phyloP scores from a whole-genome alignment of 2,888 invertebrate species.

The Podotricha telesiphe region DNA sequence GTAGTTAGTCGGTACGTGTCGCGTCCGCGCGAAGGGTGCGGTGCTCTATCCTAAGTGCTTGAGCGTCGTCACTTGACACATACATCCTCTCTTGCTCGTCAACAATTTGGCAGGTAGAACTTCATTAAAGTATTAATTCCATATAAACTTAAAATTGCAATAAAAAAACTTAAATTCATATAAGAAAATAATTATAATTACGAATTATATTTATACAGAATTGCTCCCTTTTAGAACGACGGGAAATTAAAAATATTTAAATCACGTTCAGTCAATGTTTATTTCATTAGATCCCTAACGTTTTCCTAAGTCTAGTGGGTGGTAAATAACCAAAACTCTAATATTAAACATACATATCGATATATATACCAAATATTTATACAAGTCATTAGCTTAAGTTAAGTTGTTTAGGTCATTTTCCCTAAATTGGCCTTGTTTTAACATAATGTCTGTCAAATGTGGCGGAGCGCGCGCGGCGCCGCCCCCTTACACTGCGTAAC shows the following conservation, averaged over 20 bases:
- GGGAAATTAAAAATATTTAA: slow-evolving; percentile 77
- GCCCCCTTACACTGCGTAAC: slow-evolving; percentile 44
- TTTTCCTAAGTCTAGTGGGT: slow-evolving; percentile 82
- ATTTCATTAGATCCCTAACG: slow-evolving; percentile 79
- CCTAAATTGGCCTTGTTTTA: slow-evolving; percentile 80
- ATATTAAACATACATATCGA: slow-evolving; percentile 83
- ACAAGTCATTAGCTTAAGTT: slow-evolving; percentile 84
- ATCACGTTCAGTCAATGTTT: slow-evolving; percentile 83
- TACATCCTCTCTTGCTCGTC: slow-evolving; percentile 73
- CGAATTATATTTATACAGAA: slow-evolving; percentile 80
- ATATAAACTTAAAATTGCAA: slow-evolving; percentile 78
- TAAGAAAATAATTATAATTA: slow-evolving; percentile 81
- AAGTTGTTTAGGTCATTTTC: slow-evolving; percentile 81
- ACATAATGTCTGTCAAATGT: slow-evolving; percentile 75
- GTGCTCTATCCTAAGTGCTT: slow-evolving; percentile 75
- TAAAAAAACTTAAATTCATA: slow-evolving; percentile 81
- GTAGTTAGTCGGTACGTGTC: slow-evolving; percentile 63
- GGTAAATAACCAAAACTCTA: slow-evolving; percentile 83
- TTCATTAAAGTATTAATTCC: slow-evolving; percentile 76
- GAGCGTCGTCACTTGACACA: slow-evolving; percentile 77
- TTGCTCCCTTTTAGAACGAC: slow-evolving; percentile 70
- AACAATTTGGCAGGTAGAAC: slow-evolving; percentile 81
- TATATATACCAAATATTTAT: slow-evolving; percentile 83
- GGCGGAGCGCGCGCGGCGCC: slow-evolving; percentile 52
- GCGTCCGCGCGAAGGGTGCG: slow-evolving; percentile 71